phyloP scores from a whole-genome alignment of 2,888 invertebrate species.

The Cryptophagus acutangulus region DNA sequence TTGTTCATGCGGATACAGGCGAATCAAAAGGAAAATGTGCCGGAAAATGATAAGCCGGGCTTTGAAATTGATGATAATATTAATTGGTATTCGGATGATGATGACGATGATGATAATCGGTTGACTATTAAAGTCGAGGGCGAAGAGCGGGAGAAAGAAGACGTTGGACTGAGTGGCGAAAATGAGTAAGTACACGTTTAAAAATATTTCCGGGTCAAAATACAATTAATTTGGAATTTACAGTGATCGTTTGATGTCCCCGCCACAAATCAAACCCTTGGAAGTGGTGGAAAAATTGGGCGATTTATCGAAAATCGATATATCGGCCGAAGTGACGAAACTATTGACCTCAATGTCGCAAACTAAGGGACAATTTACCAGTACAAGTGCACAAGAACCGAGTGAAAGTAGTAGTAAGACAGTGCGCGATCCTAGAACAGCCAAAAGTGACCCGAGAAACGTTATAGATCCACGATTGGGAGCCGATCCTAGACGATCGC shows the following conservation, averaged over 20 bases:
- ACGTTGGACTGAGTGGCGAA: slow-evolving; percentile 11
- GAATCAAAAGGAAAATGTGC: slow-evolving; percentile 54
- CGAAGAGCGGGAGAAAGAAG: slow-evolving; percentile 31
- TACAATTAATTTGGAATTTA: not conserved
- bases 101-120: slow-evolving; percentile 54
- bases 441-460: slow-evolving; percentile 17
- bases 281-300: slow-evolving; percentile 61
- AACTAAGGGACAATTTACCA: slow-evolving; percentile 19
- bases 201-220: too few species aligned
- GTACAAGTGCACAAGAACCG: slow-evolving; percentile 6
- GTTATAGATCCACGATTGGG: slow-evolving; percentile 19
- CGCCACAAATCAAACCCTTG: slow-evolving; percentile 50
- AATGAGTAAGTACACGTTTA: slow-evolving; percentile 7
- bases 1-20: slow-evolving; percentile 63
- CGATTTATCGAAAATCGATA: slow-evolving; percentile 68
- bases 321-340: slow-evolving; percentile 68
- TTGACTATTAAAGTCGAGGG: slow-evolving; percentile 46
- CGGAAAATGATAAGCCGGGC: slow-evolving; percentile 33
- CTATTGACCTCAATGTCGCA: slow-evolving; percentile 56
- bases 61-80: slow-evolving; percentile 37
- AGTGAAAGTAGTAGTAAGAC: too few species aligned
- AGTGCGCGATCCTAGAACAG: slow-evolving; percentile 17
- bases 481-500: slow-evolving; percentile 21
- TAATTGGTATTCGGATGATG: slow-evolving; percentile 80
- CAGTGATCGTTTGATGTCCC: slow-evolving; percentile 21